phyloP scores from a whole-genome alignment of 1,140 invertebrate species.

The Sinella curviseta region DNA sequence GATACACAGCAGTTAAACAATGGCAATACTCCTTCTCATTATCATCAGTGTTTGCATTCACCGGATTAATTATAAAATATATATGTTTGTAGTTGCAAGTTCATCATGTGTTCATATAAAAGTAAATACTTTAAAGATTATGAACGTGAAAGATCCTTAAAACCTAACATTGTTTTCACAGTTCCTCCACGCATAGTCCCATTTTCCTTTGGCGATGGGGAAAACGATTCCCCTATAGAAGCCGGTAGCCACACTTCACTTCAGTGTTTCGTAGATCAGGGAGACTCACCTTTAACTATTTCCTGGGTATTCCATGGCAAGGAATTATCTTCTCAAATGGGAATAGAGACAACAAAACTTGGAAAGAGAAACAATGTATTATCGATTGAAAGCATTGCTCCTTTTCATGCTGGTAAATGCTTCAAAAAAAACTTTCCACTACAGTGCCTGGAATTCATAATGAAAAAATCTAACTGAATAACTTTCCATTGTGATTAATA shows the following conservation, averaged over 20 bases:
- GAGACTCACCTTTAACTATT: slow-evolving; percentile 64
- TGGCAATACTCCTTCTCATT: too few species aligned
- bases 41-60: not conserved
- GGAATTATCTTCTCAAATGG: slow-evolving; percentile 50
- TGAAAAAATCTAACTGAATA: not conserved
- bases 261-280: slow-evolving; percentile 66
- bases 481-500: not conserved
- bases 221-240: slow-evolving; percentile 61
- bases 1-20: too few species aligned
- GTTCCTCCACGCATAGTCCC: slow-evolving; percentile 64
- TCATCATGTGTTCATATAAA: not conserved
- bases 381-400: slow-evolving; percentile 53
- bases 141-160: slow-evolving; percentile 8
- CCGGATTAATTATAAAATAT: not conserved
- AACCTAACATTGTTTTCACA: slow-evolving; percentile 49
- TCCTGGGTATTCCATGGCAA: slow-evolving; percentile 64
- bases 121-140: not conserved
- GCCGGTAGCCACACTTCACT: slow-evolving; percentile 62
- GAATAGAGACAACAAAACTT: slow-evolving; percentile 59
- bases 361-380: slow-evolving; percentile 65
- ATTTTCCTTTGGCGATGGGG: slow-evolving; percentile 62
- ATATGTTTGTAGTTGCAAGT: not conserved
- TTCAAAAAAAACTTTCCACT: not conserved
- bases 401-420: slow-evolving; percentile 55
- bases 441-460: not conserved